phyloP scores from a whole-genome alignment of 2,888 invertebrate genomes.

The Stenotaenia linearis region DNA sequence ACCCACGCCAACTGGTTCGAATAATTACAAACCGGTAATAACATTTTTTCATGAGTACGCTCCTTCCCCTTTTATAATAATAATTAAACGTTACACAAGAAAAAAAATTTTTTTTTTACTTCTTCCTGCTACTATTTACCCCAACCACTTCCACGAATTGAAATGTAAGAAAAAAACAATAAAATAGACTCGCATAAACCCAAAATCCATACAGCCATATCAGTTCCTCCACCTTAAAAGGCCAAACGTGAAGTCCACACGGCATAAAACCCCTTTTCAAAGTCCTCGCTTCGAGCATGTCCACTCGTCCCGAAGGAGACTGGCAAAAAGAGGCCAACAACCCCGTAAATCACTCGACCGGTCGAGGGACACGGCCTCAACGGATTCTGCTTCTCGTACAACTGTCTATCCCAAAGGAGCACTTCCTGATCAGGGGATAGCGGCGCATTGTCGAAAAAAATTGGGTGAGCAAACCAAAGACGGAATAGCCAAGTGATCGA shows the following conservation, averaged over 20 bases:
- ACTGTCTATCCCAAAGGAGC: not conserved
- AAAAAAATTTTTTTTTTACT: no score
- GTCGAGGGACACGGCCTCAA: not conserved
- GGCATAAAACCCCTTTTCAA: not conserved
- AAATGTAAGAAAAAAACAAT: not conserved
- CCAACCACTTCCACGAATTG: no score
- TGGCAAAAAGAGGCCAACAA: not conserved
- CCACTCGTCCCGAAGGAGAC: constrained; percentile 1
- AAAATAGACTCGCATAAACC: not conserved
- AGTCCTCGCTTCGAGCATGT: not conserved
- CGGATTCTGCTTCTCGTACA: not conserved
- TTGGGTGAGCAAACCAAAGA: not conserved
- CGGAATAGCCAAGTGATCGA: constrained; percentile 3
- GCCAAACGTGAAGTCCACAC: not conserved
- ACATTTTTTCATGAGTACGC: no score
- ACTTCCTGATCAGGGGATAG: not conserved
- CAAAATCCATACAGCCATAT: constrained; percentile 1
- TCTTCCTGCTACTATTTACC: no score
- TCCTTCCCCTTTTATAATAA: no score
- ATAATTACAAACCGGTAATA: no score
- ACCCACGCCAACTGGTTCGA: no score
- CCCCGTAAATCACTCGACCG: constrained; percentile 15
- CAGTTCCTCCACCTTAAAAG: not conserved
- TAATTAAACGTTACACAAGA: no score
- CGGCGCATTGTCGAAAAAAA: not conserved